Base-by-base conservation (phyloP, 1,140 invertebrate genomes). In the Phenacoccus solenopsis region DNA sequence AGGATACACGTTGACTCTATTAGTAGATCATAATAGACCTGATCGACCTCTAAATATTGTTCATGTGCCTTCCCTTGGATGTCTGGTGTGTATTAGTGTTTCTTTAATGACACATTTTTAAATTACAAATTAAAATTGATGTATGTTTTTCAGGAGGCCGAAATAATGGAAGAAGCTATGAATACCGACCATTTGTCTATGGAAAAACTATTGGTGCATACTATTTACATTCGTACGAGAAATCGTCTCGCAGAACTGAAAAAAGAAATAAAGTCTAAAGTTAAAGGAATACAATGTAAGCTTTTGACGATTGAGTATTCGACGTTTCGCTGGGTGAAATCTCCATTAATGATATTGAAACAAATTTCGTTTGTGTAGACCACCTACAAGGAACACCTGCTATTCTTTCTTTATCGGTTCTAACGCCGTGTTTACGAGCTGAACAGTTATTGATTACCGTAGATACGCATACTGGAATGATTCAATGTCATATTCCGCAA, bases 191-290 rank as follows among this genome's bases (percentile, higher is more conserved):
- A 92, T 73, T 81, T 98, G 0, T 97, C 94, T 1, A 91, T 98
- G 85, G 94, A 98, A 81, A 87, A 92, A 59, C 81, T 98, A 59
- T 81, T 98, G n/a, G 93, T 97, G n/a, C 93, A 97, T 76, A 98
- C 95, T 0, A 95, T 98, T 75, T 95, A 98, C 78, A 88, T 97
- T 27, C 83, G 96, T 71, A 94, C 93, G 0, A 84, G 89, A 68
- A 88, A 87, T 73, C 82, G 93, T 21, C 81, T 97, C 5, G 83
- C 83, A 30, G 90, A 95, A 76, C 83, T 96, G n/a, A 90, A 90
- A 78, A 86, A 90, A 72, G 87, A 91, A 76, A 76, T 93, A 28
- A 84, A 89, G 78, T 81, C 81, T n/a, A 84, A 90, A 77, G 79
- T 88, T 12, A 87, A 88, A 77, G 85, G 88, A 74, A 83, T 87